Percentiles rank a stretch among this genome's conserved stretches.
These are phyloP conservation scores for Hypolimnas misippus DNA, from an alignment of 2,888 invertebrate species.

Conservation along the genomic window DNA sequence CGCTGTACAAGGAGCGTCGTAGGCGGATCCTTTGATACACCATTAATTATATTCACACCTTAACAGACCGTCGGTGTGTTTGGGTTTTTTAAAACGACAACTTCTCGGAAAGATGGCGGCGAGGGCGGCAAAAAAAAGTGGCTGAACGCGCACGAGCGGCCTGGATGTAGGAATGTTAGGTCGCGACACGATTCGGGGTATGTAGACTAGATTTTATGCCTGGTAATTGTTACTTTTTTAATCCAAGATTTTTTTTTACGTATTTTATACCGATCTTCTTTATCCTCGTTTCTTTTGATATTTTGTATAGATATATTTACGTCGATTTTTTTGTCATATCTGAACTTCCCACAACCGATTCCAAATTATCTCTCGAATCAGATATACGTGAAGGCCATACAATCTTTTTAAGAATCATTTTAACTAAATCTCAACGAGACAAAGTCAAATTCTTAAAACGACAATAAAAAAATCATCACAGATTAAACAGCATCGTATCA, in stretches of 20 bases:
- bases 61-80: constrained; percentile 54
- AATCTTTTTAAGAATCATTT: too few relatives aligned
- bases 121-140: constrained; percentile 61
- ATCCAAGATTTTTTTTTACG: not conserved
- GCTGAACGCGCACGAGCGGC: constrained; percentile 68
- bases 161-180: constrained; percentile 31
- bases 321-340: too few relatives aligned
- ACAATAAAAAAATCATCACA: too few relatives aligned
- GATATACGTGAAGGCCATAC: too few relatives aligned
- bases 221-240: constrained; percentile 11
- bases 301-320: too few relatives aligned
- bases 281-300: not conserved
- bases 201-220: constrained; percentile 23
- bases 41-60: constrained; percentile 83
- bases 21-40: constrained; percentile 67
- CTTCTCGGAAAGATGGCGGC: constrained; percentile 72
- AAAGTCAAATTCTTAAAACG: too few relatives aligned
- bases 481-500: too few relatives aligned
- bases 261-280: not conserved
- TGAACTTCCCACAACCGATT: too few relatives aligned
- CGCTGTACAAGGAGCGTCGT: constrained; percentile 23
- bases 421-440: too few relatives aligned
- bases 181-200: constrained; percentile 33
- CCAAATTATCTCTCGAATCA: too few relatives aligned
- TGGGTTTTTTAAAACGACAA: constrained; percentile 59